phyloP scores from a whole-genome alignment of 2,113 vertebrate species.

The Smithornis capensis region DNA sequence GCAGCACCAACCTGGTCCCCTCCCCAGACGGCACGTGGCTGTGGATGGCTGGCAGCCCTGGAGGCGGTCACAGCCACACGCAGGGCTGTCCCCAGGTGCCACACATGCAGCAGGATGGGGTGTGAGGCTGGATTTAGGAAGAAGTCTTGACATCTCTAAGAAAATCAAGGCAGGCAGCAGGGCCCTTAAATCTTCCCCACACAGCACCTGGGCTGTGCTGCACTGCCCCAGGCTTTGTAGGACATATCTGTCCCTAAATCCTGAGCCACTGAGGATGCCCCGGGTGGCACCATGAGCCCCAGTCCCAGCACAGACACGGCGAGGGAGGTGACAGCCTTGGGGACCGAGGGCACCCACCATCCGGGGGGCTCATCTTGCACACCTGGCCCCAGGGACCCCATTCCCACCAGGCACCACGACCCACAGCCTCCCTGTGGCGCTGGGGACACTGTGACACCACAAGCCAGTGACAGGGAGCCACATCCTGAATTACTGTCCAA shows the following conservation, averaged over 20 bases:
- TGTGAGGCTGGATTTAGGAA: neutral
- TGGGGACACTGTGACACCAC: neutral
- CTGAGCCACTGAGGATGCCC: too few species aligned
- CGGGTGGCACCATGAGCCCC: accelerated
- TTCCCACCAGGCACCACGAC: neutral
- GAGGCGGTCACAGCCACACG: neutral
- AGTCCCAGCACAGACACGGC: accelerated
- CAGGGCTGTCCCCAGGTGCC: neutral
- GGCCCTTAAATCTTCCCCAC: neutral
- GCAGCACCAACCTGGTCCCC: neutral
- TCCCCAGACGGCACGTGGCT: accelerated
- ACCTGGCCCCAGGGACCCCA: accelerated
- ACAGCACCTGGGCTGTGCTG: neutral
- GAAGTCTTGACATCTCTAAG: neutral
- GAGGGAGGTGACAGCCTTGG: neutral
- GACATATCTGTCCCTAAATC: accelerated
- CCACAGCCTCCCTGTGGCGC: neutral
- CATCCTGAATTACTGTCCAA: accelerated
- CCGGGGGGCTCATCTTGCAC: accelerated
- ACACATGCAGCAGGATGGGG: accelerated
- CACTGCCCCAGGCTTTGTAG: neutral
- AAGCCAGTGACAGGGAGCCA: neutral
- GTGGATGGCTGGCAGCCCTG: neutral
- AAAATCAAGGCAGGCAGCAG: neutral
- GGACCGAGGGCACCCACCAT: neutral